Evolutionary conservation across 1,140 invertebrate genomes (phyloP).

Genomic region (Metaphire vulgaris): DNA sequence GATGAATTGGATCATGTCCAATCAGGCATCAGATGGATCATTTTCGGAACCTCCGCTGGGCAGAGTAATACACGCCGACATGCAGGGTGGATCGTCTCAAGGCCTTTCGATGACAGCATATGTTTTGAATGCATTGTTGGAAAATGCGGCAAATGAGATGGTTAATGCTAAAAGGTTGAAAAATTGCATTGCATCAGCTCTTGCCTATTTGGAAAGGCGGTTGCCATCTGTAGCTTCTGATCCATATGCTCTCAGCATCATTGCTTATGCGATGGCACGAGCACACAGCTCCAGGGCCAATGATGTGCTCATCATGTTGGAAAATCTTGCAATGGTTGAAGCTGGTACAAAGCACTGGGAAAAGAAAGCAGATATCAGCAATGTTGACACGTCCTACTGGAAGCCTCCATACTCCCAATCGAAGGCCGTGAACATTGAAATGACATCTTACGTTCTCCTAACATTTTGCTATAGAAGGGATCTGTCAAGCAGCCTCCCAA

Average conservation of each 20-base stretch:
- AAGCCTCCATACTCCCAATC: constrained; percentile 19
- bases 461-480: constrained; percentile 54
- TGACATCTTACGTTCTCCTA: constrained; percentile 74
- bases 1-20: constrained; percentile 67
- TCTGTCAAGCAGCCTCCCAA: constrained; percentile 59
- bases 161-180: constrained; percentile 52
- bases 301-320: constrained; percentile 62
- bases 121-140: constrained; percentile 71
- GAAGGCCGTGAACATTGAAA: constrained; percentile 72
- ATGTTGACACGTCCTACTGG: constrained; percentile 29
- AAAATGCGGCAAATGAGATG: constrained; percentile 54
- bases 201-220: neutral
- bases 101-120: constrained; percentile 77
- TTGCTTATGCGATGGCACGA: constrained; percentile 53
- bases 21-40: constrained; percentile 70
- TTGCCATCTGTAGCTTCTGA: neutral
- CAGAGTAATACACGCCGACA: constrained; percentile 66
- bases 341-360: constrained; percentile 69
- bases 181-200: constrained; percentile 34
- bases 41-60: constrained; percentile 66
- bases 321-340: constrained; percentile 55
- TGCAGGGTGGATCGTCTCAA: constrained; percentile 68
- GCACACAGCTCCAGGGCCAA: constrained; percentile 65
- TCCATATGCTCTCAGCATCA: constrained; percentile 21
- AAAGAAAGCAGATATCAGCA: constrained; percentile 39